These are phyloP conservation scores for Anthophora plumipes DNA, from an alignment of 2,888 invertebrate genomes.

Conservation along the genomic window DNA sequence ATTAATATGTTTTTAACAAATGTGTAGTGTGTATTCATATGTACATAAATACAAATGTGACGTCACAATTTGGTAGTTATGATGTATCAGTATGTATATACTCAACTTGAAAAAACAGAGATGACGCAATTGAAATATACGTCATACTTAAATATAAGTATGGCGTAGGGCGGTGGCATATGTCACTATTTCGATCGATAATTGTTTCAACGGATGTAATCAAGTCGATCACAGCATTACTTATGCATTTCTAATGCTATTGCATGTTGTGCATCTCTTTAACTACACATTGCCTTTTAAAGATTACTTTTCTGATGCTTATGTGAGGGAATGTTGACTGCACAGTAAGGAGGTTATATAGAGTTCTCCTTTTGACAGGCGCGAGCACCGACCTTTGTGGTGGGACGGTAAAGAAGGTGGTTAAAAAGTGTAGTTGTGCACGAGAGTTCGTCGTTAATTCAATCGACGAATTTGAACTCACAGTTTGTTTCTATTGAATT, in stretches of 20 bases:
- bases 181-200: conserved; percentile 62
- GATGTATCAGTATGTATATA: not conserved
- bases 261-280: conserved; percentile 13
- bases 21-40: not conserved
- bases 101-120: conserved; percentile 9
- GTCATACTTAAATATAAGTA: conserved; percentile 67
- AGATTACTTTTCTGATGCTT: not conserved
- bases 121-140: conserved; percentile 52
- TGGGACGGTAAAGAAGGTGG: conserved; percentile 37
- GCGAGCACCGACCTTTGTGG: conserved; percentile 24
- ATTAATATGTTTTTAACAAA: not conserved
- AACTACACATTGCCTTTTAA: conserved; percentile 18
- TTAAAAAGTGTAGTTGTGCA: conserved; percentile 49
- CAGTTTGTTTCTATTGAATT: not conserved
- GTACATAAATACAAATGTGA: not conserved
- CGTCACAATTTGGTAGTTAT: conserved; percentile 9
- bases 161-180: conserved; percentile 62
- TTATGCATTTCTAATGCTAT: conserved; percentile 1
- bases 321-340: not conserved
- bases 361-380: conserved; percentile 56
- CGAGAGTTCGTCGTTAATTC: conserved; percentile 53
- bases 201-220: conserved; percentile 43
- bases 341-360: conserved; percentile 45
- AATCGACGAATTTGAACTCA: not conserved
- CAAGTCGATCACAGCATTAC: conserved; percentile 16